A percentile compares a stretch with the other conserved stretches of the same genome.
Evolutionary conservation across 2,888 invertebrate genomes (phyloP).

Genomic region (Drosophila yooni): DNA sequence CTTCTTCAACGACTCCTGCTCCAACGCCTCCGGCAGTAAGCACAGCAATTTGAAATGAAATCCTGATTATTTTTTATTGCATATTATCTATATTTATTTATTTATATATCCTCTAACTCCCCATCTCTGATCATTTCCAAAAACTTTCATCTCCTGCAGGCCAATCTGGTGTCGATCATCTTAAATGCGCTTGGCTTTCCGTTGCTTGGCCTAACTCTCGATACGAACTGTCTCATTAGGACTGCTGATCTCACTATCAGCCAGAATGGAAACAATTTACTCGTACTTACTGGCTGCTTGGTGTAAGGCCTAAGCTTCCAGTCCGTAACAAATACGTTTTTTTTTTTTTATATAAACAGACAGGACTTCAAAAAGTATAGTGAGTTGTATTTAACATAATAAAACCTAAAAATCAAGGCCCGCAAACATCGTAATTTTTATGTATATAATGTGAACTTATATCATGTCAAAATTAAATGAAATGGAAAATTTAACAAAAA

Average conservation of each 20-base stretch:
- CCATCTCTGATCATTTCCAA: background rate
- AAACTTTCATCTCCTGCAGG: constrained; percentile 1
- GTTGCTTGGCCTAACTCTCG: accelerated
- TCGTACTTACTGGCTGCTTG: background rate
- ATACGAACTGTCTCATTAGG: background rate
- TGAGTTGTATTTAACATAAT: no score
- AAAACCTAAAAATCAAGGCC: background rate
- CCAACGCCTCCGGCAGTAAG: background rate
- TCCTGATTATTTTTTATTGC: background rate
- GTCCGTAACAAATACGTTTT: background rate
- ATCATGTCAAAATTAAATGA: background rate
- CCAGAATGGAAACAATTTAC: background rate
- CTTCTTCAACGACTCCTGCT: no score
- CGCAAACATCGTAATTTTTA: background rate
- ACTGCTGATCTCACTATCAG: background rate
- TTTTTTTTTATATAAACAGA: background rate
- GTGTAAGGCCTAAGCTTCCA: background rate
- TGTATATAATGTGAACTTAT: background rate
- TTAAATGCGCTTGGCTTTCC: background rate
- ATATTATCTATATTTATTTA: background rate
- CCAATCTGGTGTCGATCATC: background rate
- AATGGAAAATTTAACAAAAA: background rate
- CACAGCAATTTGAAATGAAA: background rate
- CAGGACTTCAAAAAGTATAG: background rate
- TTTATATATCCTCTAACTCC: background rate